A percentile compares a stretch with the other conserved stretches of the same genome.
Conservation (phyloP, 2,113 vertebrate genomes). For the Oriolus oriolus region DNA sequence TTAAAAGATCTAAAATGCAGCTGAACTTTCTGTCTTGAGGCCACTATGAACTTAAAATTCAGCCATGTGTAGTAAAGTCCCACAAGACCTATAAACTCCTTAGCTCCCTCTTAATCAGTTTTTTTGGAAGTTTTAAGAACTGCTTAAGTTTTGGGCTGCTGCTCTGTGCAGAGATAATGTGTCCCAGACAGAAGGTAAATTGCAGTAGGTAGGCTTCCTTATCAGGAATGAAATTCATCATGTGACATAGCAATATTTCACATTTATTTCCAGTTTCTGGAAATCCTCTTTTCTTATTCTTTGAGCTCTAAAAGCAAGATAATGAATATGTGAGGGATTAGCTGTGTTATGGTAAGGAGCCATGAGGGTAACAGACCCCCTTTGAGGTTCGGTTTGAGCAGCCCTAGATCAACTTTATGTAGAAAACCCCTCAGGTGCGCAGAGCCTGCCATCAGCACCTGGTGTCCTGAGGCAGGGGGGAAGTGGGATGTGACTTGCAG, state of each 20-base stretch:
- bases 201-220: background rate
- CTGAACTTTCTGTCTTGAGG: constrained; percentile 5
- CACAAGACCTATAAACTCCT: constrained; percentile 40
- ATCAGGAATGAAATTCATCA: background rate
- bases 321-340: background rate
- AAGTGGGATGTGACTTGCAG: background rate
- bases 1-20: background rate
- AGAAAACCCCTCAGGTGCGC: background rate
- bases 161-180: constrained; percentile 7
- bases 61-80: background rate
- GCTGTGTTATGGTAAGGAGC: background rate
- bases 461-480: background rate
- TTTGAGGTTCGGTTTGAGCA: background rate
- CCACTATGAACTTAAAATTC: constrained; percentile 17
- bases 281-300: background rate
- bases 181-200: constrained; percentile 27
- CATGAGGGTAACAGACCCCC: fast-evolving
- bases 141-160: constrained; percentile 18
- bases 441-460: background rate
- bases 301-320: background rate
- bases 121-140: constrained; percentile 41
- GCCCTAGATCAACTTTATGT: background rate
- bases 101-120: constrained; percentile 47
- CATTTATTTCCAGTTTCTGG: background rate
- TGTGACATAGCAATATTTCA: background rate